Conservation (phyloP, 1,140 invertebrate species). For the Epicauta chinensis region DNA sequence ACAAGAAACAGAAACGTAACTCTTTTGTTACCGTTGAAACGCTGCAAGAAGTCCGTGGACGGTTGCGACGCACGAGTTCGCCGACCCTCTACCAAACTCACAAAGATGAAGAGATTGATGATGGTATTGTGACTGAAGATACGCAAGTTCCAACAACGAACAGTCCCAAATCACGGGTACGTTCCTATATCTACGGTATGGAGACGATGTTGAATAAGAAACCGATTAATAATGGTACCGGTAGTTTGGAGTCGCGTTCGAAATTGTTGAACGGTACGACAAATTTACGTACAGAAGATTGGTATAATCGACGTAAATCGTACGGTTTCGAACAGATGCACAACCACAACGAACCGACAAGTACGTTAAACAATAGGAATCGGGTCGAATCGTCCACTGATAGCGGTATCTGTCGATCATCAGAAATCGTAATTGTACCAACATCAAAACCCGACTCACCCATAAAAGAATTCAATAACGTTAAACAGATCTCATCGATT, state of each 20-base stretch:
- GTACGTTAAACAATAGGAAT: constrained; percentile 42
- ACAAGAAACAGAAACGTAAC: constrained; percentile 42
- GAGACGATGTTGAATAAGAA: constrained; percentile 39
- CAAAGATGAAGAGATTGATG: constrained; percentile 40
- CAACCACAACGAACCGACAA: constrained; percentile 41
- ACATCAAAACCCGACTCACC: constrained; percentile 22
- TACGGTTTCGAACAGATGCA: constrained; percentile 66
- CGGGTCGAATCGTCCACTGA: constrained; percentile 63
- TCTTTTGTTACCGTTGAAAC: constrained; percentile 54
- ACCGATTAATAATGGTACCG: constrained; percentile 43
- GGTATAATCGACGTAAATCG: constrained; percentile 63
- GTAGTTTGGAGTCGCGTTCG: constrained; percentile 50
- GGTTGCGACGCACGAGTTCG: constrained; percentile 45
- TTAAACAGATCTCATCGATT: constrained; percentile 27
- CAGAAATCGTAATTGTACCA: constrained; percentile 47
- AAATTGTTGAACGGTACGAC: constrained; percentile 44
- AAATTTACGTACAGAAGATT: constrained; percentile 48
- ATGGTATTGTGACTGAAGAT: constrained; percentile 44
- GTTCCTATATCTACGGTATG: constrained; percentile 44
- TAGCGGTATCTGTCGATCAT: constrained; percentile 63
- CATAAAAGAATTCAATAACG: constrained; percentile 18
- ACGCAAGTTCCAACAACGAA: no score
- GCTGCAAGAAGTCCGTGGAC: constrained; percentile 50
- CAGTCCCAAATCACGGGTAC: constrained; percentile 31
- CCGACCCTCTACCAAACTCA: constrained; percentile 41